Evolutionary conservation across 2,888 invertebrate genomes (phyloP), one percentile per base, ranked within the genome.

Genomic region (Serrognathus titanus): DNA sequence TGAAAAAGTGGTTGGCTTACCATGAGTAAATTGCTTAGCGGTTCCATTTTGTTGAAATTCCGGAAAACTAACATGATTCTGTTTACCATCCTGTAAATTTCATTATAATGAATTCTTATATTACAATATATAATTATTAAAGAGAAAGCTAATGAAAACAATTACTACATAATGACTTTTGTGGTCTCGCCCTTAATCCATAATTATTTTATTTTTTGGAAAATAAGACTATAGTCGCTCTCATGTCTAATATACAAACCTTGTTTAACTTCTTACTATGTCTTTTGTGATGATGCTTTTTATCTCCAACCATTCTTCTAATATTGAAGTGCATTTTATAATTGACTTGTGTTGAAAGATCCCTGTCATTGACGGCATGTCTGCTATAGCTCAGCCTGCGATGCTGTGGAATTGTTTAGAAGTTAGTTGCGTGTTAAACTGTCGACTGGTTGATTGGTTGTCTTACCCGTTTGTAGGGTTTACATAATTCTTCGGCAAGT

Each of bases 301-400:
- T 90, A 69, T 90, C 86, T 74, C 93, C 92, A 62, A 92, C 93
- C 53, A 94, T 89, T 77, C 94, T 83, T 47, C 92, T 84, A 54
- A 94, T 83, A 74, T 94, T 94, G 86, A 92, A 90, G 77, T 93
- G 93, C 79, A 92, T 90, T 78, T 89, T 89, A 78, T 94, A 93
- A 82, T 91, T 93, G 72, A 85, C 83, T 82, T 91, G 92, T 39
- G 90, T 92, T 56, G 90, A 88, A 63, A 94, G 82, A 79, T 94
- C 94, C 58, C 89, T 83, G 75, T 94, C 94, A 75, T 93, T 90
- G 51, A 94, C 93, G 39, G 94, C 92, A 75, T 94, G 94, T 52
- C 94, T 84, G 75, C 93, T 93, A 82, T 94, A 94, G 79, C 93
- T 93, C 68, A 94, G 80, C 54, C 93, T 85, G 55, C 94, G 91